These are phyloP conservation scores for Tachystola acroxantha DNA, from an alignment of 2,888 invertebrate genomes.

Conservation along the genomic window DNA sequence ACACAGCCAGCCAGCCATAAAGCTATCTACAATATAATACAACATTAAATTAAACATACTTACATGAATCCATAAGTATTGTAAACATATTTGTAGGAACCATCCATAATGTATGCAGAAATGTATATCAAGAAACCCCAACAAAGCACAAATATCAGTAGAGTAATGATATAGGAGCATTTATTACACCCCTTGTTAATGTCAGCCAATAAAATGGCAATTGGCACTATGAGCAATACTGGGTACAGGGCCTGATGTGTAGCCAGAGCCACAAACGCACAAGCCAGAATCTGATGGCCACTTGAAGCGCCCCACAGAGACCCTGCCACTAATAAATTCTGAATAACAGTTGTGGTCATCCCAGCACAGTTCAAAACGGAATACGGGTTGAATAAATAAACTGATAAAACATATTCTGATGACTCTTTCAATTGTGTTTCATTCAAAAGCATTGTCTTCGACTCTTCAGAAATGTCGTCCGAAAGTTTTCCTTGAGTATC, in stretches of 20 bases:
- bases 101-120: constrained; percentile 81
- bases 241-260: constrained; percentile 92
- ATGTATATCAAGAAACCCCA: constrained; percentile 76
- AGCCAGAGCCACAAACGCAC: constrained; percentile 85
- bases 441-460: constrained; percentile 70
- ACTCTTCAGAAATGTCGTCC: constrained; percentile 77
- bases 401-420: constrained; percentile 84
- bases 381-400: constrained; percentile 94
- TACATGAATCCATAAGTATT: constrained; percentile 91
- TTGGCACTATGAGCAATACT: constrained; percentile 88
- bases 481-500: constrained; percentile 72
- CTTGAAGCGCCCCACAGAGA: constrained; percentile 84
- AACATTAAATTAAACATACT: too few species aligned
- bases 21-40: too few species aligned
- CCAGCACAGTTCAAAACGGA: constrained; percentile 92
- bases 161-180: constrained; percentile 67
- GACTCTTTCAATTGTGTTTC: constrained; percentile 78
- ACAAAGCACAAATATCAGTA: constrained; percentile 71
- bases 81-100: constrained; percentile 81
- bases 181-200: constrained; percentile 67
- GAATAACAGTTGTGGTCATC: constrained; percentile 92
- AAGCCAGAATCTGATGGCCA: constrained; percentile 79
- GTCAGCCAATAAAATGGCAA: constrained; percentile 83
- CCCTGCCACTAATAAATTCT: constrained; percentile 88
- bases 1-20: too few species aligned